Evolutionary conservation across 2,797 vertebrate species (phyloP).

Genomic region (Rhinophrynus dorsalis): DNA sequence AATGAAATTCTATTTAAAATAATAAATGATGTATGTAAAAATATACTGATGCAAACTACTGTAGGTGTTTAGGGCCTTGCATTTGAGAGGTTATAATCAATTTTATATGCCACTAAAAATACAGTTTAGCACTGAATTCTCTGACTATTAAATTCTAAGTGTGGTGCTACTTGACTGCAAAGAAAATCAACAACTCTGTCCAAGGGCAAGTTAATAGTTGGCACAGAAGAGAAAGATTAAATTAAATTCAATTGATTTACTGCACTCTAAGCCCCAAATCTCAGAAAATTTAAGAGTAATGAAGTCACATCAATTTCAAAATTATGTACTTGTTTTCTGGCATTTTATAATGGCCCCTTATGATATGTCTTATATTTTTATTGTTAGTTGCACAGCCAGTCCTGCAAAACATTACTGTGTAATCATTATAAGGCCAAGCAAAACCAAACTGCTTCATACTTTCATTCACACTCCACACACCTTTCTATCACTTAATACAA

Average conservation of each 20-base stretch:
- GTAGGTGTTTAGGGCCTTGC: no score
- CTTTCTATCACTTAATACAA: slow-evolving; percentile 54
- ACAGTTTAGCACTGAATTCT: not conserved
- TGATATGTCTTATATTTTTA: slow-evolving; percentile 49
- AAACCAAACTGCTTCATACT: slow-evolving; percentile 60
- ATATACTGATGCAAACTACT: no score
- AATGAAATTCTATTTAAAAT: no score
- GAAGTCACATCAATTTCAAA: slow-evolving; percentile 53
- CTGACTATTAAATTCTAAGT: not conserved
- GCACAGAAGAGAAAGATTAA: slow-evolving; percentile 43
- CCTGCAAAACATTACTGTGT: slow-evolving; percentile 56
- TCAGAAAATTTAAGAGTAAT: slow-evolving; percentile 57
- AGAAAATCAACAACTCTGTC: slow-evolving; percentile 29
- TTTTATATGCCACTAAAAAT: not conserved
- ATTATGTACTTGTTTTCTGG: slow-evolving; percentile 53
- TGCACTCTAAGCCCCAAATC: slow-evolving; percentile 24
- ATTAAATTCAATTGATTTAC: slow-evolving; percentile 45
- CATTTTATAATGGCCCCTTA: slow-evolving; percentile 59
- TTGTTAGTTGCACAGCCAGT: slow-evolving; percentile 58
- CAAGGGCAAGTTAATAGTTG: slow-evolving; percentile 51
- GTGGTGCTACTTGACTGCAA: not conserved
- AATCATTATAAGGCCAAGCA: slow-evolving; percentile 59
- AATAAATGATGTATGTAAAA: no score
- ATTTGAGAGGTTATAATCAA: no score
- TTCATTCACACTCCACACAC: slow-evolving; percentile 42